Base-by-base conservation (phyloP, 2,888 invertebrate species). In the Heliconius hortense region DNA sequence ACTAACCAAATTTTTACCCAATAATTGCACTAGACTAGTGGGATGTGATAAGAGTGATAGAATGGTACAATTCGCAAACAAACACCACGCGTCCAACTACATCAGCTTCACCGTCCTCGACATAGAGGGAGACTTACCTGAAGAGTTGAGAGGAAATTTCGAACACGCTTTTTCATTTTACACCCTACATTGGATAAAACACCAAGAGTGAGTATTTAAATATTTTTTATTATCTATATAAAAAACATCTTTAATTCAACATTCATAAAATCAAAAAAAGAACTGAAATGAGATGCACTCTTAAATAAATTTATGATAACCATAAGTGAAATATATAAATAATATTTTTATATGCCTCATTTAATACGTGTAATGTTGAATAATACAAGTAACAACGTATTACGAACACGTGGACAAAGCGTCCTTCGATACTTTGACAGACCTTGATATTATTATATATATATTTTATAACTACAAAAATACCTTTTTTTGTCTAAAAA, bases 111-210 rank as follows among this genome's bases (percentile, higher is more conserved):
- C 92, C 48, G 84, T 88, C 39, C 84, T 96, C 76, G 96, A 97
- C 82, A 96, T 97, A 67, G 88, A 94, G 0, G 87, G 91, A 0
- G 85, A 91, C 35, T 79, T 96, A 70, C 95, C 95, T 0, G 85
- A 87, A 1, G 88, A 95, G 31, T 82, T 95, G 67, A 82, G 88
- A 24, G 93, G 89, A 72, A 84, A 88, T 43, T 97, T 96, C 82
- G 95, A 96, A 83, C 96, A 97, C 83, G 94, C 95, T 0, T 95
- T 97, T 73, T 97, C 97, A 0, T 97, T 97, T 85, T 97, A 97
- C 85, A 96, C 97, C 78, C 90, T 97, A 5, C 97, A 97, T 83
- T 97, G 97, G 97, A 95, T 97, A 53, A 95, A 95, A 80, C 95
- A 97, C 84, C 96, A 96, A 86, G 94, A 95, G 96, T 96, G 92